Conservation (phyloP, 1,140 invertebrate genomes). For the Phymorhynchus buccinoides region DNA sequence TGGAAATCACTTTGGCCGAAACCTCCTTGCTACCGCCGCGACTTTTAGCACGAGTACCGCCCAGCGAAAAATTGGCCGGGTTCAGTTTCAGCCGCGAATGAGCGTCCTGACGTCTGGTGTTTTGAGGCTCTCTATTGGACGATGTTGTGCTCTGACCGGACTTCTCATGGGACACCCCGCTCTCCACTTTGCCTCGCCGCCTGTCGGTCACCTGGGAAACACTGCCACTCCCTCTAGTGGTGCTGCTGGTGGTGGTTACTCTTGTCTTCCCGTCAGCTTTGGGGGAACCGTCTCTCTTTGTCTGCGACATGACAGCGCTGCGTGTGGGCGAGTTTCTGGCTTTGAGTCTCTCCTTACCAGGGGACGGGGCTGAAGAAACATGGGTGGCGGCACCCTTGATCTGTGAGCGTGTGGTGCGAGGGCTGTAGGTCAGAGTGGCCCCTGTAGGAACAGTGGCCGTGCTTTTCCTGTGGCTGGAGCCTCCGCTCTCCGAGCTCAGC, state of each 20-base stretch:
- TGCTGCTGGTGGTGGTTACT: neutral
- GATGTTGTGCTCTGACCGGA: neutral
- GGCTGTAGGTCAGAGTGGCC: slow-evolving; percentile 15
- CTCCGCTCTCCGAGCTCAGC: neutral
- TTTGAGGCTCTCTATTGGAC: neutral
- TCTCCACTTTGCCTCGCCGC: neutral
- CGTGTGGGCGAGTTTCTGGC: neutral
- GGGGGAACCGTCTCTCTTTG: neutral
- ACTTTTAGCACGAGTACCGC: neutral
- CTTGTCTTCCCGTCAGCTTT: neutral
- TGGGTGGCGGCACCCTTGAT: neutral
- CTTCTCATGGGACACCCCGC: neutral
- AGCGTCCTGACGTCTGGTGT: neutral
- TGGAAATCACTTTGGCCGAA: neutral
- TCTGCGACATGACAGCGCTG: neutral
- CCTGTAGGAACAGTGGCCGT: slow-evolving; percentile 13
- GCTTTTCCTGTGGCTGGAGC: neutral
- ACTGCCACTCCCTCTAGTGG: neutral
- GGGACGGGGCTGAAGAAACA: neutral
- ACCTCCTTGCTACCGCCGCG: neutral
- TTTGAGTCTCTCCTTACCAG: neutral
- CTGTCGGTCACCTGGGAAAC: neutral
- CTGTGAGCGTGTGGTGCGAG: neutral
- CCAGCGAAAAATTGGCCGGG: neutral
- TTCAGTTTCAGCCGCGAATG: neutral